These are phyloP conservation scores for Andrena trimmerana DNA, from an alignment of 2,888 invertebrate genomes.

Conservation along the genomic window DNA sequence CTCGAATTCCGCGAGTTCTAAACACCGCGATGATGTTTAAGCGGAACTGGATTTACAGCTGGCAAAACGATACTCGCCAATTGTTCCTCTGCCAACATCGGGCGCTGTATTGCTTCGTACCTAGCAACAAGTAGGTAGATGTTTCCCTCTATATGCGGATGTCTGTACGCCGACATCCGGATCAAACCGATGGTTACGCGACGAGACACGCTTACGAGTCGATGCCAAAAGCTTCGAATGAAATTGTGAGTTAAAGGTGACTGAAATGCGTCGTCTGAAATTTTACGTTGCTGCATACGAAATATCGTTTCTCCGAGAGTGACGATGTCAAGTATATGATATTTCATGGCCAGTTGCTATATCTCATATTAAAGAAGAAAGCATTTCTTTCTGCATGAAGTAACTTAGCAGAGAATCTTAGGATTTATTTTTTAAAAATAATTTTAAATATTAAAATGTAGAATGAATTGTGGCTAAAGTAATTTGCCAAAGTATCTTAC, in stretches of 20 bases:
- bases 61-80: constrained; percentile 42
- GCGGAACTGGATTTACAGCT: constrained; percentile 12
- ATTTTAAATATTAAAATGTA: too few relatives aligned
- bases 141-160: constrained; percentile 36
- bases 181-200: constrained; percentile 32
- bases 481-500: too few relatives aligned
- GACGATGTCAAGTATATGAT: too few relatives aligned
- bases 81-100: constrained; percentile 61
- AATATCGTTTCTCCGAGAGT: too few relatives aligned
- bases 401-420: too few relatives aligned
- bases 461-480: too few relatives aligned
- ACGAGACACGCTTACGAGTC: constrained; percentile 34
- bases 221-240: constrained; percentile 46
- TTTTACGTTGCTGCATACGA: not conserved
- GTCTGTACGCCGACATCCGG: constrained; percentile 14
- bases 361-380: too few relatives aligned
- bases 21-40: constrained; percentile 24
- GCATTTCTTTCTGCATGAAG: too few relatives aligned
- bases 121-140: constrained; percentile 67
- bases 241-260: constrained; percentile 12
- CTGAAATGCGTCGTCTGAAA: not conserved
- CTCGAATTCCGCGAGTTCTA: constrained; percentile 17
- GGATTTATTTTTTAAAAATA: too few relatives aligned
- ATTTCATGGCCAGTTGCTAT: too few relatives aligned
- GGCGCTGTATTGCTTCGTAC: constrained; percentile 27